phyloP scores from a whole-genome alignment of 2,888 invertebrate genomes.

The Heliothis peltigera region DNA sequence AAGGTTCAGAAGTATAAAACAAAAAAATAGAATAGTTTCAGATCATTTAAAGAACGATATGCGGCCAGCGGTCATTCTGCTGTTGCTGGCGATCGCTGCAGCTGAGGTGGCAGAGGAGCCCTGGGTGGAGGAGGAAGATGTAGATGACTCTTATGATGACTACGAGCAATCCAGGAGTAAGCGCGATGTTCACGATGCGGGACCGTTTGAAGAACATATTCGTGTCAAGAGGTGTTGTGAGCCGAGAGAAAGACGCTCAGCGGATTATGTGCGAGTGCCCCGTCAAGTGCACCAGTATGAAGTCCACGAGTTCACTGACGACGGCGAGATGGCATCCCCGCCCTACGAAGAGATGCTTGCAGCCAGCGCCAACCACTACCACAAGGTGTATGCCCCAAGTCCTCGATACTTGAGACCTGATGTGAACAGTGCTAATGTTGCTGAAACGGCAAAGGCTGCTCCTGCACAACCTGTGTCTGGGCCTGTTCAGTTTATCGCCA shows the following conservation, averaged over 20 bases:
- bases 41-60: constrained; percentile 75
- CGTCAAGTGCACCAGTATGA: constrained; percentile 84
- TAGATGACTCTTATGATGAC: constrained; percentile 73
- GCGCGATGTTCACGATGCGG: constrained; percentile 71
- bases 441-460: constrained; percentile 32
- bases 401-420: constrained; percentile 70
- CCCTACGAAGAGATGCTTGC: constrained; percentile 86
- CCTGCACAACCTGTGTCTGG: constrained; percentile 47
- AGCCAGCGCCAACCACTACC: constrained; percentile 85
- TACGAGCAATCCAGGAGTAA: constrained; percentile 68
- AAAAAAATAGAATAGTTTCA: constrained; percentile 75
- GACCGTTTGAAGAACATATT: constrained; percentile 76
- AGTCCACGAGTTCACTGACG: constrained; percentile 82
- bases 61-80: constrained; percentile 75
- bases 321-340: constrained; percentile 67
- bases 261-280: constrained; percentile 70
- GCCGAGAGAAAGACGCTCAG: constrained; percentile 65
- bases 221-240: constrained; percentile 77
- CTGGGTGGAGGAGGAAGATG: constrained; percentile 79
- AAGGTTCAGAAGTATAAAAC: constrained; percentile 82
- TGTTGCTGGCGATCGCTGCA: constrained; percentile 71
- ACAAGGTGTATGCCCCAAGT: constrained; percentile 75
- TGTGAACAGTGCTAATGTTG: constrained; percentile 67
- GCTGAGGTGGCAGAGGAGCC: constrained; percentile 76
- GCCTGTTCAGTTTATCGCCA: constrained; percentile 63